Evolutionary conservation across 2,113 vertebrate genomes (phyloP).

Genomic region (Corythoichthys intestinalis): DNA sequence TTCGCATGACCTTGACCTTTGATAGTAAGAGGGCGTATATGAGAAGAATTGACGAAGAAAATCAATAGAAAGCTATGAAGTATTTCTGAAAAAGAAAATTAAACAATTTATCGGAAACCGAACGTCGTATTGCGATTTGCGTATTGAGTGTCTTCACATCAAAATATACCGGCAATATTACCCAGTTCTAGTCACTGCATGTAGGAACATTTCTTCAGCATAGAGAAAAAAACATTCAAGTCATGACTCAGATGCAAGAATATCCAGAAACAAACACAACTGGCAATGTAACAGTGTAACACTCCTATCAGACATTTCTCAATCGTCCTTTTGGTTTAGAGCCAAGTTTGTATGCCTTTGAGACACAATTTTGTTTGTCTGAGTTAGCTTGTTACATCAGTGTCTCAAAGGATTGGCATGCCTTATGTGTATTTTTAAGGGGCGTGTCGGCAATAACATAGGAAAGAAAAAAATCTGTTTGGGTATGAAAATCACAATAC

Average conservation of each 20-base stretch:
- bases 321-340: slow-evolving; percentile 11
- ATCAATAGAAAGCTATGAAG: background rate
- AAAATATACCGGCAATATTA: background rate
- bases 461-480: background rate
- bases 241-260: slow-evolving; percentile 19
- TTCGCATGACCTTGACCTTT: no score
- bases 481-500: background rate
- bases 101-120: no score
- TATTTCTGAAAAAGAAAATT: no score
- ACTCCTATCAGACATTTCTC: slow-evolving; percentile 20
- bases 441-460: background rate
- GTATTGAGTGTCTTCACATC: background rate
- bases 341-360: slow-evolving; percentile 27
- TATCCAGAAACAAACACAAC: slow-evolving; percentile 38
- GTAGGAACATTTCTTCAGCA: slow-evolving; percentile 13
- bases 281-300: slow-evolving; percentile 8
- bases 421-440: background rate
- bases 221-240: slow-evolving; percentile 5
- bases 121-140: background rate
- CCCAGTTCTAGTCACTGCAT: background rate
- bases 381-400: slow-evolving; percentile 13
- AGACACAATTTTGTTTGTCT: slow-evolving; percentile 20
- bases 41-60: background rate
- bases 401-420: slow-evolving; percentile 36
- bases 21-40: no score